Evolutionary conservation across 2,797 vertebrate species (phyloP).

Genomic region (Salarias fasciatus): DNA sequence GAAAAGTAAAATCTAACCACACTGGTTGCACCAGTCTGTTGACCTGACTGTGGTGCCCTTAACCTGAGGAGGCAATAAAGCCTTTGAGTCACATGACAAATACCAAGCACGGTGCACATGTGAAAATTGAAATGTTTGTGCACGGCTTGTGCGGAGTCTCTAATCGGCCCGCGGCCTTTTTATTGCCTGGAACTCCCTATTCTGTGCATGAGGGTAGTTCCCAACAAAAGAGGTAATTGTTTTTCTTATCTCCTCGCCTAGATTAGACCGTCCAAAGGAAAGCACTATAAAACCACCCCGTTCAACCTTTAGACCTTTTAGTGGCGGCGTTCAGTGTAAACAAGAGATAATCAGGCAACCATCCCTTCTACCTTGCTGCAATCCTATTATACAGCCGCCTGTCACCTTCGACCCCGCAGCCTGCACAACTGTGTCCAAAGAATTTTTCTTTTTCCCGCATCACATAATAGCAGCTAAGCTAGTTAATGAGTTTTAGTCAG

Average conservation of each 20-base stretch:
- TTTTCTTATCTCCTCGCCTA: conserved; percentile 47
- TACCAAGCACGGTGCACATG: conserved; percentile 12
- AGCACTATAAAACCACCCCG: conserved; percentile 56
- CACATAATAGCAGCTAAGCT: conserved; percentile 11
- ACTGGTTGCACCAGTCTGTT: conserved; percentile 63
- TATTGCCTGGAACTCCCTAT: conserved; percentile 5
- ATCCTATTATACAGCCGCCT: conserved; percentile 52
- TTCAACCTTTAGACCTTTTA: conserved; percentile 74
- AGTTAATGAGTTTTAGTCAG: conserved; percentile 1
- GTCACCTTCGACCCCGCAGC: conserved; percentile 56
- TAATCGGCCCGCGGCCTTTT: neutral
- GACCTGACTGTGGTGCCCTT: conserved; percentile 26
- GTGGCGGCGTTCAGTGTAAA: conserved; percentile 25
- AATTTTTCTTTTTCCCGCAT: conserved; percentile 14
- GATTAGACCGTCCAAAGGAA: conserved; percentile 39
- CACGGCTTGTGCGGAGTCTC: neutral
- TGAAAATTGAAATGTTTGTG: neutral
- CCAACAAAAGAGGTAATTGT: conserved; percentile 34
- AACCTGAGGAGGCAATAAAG: conserved; percentile 22
- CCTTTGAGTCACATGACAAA: conserved; percentile 2
- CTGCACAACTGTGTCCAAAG: conserved; percentile 7
- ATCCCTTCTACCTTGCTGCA: conserved; percentile 45
- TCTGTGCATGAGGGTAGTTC: conserved; percentile 16
- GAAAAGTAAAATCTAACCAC: conserved; percentile 42
- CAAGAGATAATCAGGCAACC: conserved; percentile 52